A percentile compares a stretch with the other conserved stretches of the same genome.
Evolutionary conservation across 2,113 vertebrate species (phyloP).

Genomic region (Carassius gibelio): DNA sequence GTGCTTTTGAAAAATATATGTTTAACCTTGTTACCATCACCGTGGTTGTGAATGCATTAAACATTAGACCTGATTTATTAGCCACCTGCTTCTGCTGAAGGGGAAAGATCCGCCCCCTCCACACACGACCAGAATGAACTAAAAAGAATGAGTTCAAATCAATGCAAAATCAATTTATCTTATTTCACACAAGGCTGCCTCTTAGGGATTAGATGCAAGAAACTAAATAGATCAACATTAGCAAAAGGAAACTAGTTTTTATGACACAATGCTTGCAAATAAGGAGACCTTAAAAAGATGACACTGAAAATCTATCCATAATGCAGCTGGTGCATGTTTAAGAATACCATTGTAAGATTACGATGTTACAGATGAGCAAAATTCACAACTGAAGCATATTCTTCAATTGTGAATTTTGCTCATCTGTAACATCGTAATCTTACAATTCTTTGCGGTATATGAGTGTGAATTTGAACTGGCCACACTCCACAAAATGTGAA

Average conservation of each 20-base stretch:
- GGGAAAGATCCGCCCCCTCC: slow-evolving; percentile 22
- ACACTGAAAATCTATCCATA: slow-evolving; percentile 6
- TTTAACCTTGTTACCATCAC: slow-evolving; percentile 57
- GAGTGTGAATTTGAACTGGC: neutral
- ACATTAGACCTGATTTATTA: slow-evolving; percentile 55
- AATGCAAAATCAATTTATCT: slow-evolving; percentile 69
- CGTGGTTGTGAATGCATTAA: slow-evolving; percentile 43
- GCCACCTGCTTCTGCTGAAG: slow-evolving; percentile 37
- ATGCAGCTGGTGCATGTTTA: neutral
- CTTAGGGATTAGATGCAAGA: slow-evolving; percentile 33
- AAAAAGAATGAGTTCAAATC: slow-evolving; percentile 66
- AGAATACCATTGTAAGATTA: slow-evolving; percentile 3
- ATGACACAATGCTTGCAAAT: slow-evolving; percentile 16
- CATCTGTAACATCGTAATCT: too few species aligned
- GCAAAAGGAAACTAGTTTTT: slow-evolving; percentile 20
- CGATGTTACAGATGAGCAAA: neutral
- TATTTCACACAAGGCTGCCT: slow-evolving; percentile 55
- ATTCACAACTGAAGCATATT: neutral
- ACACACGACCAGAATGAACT: slow-evolving; percentile 47
- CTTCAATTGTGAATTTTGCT: neutral
- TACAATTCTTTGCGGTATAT: neutral
- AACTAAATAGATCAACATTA: slow-evolving; percentile 43
- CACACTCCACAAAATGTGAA: neutral
- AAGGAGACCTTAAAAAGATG: neutral
- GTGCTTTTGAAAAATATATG: slow-evolving; percentile 55